phyloP scores from a whole-genome alignment of 2,888 invertebrate genomes.

The Apotomis capreana region DNA sequence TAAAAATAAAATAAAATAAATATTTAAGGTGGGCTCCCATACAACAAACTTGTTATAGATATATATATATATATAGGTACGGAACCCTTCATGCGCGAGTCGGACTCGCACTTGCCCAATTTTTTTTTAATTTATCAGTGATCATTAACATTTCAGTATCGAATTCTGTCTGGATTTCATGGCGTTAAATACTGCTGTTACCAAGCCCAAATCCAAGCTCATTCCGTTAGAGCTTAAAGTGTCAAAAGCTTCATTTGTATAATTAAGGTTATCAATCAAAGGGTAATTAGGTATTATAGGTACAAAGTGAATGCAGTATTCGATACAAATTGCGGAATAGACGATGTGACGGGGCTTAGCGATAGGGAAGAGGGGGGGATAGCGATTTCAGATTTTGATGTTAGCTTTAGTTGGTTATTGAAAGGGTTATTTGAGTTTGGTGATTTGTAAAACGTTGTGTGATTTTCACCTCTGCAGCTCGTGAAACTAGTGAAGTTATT shows the following conservation, averaged over 20 bases:
- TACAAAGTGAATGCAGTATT: slow-evolving; percentile 39
- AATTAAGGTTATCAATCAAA: slow-evolving; percentile 38
- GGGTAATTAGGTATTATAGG: slow-evolving; percentile 33
- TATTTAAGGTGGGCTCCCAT: too few species aligned
- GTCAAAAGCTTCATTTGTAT: slow-evolving; percentile 37
- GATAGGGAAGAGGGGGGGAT: neutral
- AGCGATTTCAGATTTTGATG: slow-evolving; percentile 5
- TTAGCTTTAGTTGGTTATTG: slow-evolving; percentile 5
- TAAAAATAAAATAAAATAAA: too few species aligned
- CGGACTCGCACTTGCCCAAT: too few species aligned
- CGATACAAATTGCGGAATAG: slow-evolving; percentile 41
- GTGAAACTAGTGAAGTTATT: too few species aligned
- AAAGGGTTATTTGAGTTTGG: neutral
- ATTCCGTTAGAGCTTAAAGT: slow-evolving; percentile 21
- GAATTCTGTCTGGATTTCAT: neutral
- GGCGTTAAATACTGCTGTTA: neutral
- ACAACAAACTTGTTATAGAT: too few species aligned
- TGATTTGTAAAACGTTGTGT: neutral
- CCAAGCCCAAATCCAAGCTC: slow-evolving; percentile 15
- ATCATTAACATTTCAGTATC: neutral
- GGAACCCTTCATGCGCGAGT: too few species aligned
- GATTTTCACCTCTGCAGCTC: too few species aligned
- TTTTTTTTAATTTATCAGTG: too few species aligned
- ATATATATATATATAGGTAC: too few species aligned
- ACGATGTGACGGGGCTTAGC: slow-evolving; percentile 28